Conservation (phyloP, 2,797 vertebrate species). For the Melanotaenia boesemani region DNA sequence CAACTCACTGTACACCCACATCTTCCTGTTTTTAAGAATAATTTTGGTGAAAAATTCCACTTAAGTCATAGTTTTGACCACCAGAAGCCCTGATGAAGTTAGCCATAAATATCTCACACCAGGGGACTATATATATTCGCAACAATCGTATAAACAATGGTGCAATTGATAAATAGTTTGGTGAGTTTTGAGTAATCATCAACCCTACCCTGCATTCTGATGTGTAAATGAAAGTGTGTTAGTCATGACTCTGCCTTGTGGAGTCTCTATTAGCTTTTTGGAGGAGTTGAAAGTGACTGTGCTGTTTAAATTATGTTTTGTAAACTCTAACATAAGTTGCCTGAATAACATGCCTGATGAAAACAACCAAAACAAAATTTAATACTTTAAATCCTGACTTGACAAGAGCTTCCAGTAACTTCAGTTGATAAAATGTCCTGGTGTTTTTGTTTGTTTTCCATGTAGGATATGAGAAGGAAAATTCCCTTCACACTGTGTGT, state of each 20-base stretch:
- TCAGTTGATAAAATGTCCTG: conserved; percentile 41
- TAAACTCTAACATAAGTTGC: not conserved
- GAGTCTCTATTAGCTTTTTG: not conserved
- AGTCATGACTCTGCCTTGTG: too few relatives aligned
- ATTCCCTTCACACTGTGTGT: not conserved
- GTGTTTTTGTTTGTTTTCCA: not conserved
- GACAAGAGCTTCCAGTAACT: not conserved
- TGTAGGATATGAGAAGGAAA: not conserved
- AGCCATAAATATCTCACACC: not conserved
- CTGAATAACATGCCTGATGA: not conserved
- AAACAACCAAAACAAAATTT: not conserved
- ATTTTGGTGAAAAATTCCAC: not conserved
- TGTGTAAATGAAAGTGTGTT: too few relatives aligned
- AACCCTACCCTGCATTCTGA: too few relatives aligned
- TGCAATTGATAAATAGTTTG: too few relatives aligned
- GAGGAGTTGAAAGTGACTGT: conserved; percentile 6
- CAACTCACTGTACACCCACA: not conserved
- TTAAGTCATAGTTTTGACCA: conserved; percentile 3
- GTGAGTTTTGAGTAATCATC: too few relatives aligned
- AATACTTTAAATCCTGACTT: too few relatives aligned
- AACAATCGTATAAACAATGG: not conserved
- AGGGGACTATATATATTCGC: not conserved
- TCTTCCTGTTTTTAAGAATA: conserved; percentile 23
- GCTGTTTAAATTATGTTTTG: not conserved
- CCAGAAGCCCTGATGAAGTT: not conserved